Evolutionary conservation across 2,113 vertebrate genomes (phyloP), one percentile per base, ranked within the genome.

Genomic region (Sturnus vulgaris): DNA sequence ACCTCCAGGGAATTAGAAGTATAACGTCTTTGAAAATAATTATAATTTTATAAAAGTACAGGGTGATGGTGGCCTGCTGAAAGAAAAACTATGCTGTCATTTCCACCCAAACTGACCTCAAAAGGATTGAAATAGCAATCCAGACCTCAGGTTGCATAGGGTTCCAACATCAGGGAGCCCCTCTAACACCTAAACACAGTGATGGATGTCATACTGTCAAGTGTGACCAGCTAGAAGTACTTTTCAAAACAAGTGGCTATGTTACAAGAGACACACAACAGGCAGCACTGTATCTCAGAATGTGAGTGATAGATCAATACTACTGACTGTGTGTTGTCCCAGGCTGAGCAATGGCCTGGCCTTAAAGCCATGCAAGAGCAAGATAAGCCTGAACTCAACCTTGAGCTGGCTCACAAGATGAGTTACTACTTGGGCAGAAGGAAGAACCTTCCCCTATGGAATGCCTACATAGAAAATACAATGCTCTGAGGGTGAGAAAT

Each of bases 241-340:
- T 57, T 37, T n/a, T 52, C 10, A 37, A 50, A 37, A 37, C 4
- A n/a, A 50, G 40, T 22, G 57, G 4, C 8, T 31, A 0, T 30
- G 24, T 69, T 37, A 31, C 28, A 60, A 47, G 17, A 47, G 15
- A 10, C 21, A 5, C 6, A 7, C 15, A 66, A 8, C 7, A n/a
- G 28, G 31, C 18, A 68, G 61, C 1, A 1, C 7, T 15, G 11
- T 24, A 16, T 57, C 33, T 11, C 15, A 44, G 46, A 72, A 35
- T 4, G 5, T 17, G 24, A 46, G 8, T 3, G 1, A 12, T 9
- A 61, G 56, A 52, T 18, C 20, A 31, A 6, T 24, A 5, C 1
- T 50, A 7, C 0, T 18, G n/a, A 31, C 47, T 22, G 9, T 8
- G 6, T 1, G 1, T 3, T 35, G 31, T 66, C 10, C 16, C 28